Conservation (phyloP, 2,888 invertebrate species). For the Dryobota labecula region DNA sequence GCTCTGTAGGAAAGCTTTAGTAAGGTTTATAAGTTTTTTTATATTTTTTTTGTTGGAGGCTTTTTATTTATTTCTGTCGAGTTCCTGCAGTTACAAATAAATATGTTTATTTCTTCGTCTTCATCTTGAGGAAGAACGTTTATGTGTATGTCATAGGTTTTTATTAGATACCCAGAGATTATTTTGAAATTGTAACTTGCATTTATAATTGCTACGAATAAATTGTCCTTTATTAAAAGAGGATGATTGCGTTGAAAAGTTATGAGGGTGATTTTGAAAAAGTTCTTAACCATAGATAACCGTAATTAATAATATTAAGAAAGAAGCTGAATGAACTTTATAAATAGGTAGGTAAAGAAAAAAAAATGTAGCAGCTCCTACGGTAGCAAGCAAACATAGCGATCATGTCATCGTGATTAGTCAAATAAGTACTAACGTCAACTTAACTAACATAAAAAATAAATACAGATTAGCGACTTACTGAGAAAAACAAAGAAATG, state of each 20-base stretch:
- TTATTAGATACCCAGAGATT: conserved; percentile 38
- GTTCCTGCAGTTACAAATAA: conserved; percentile 83
- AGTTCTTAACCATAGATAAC: not conserved
- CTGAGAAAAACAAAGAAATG: conserved; percentile 80
- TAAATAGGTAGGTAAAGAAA: not conserved
- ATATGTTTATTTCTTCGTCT: conserved; percentile 72
- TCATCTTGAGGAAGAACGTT: conserved; percentile 61
- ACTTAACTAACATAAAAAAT: conserved; percentile 62
- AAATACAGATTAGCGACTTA: conserved; percentile 81
- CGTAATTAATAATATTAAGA: not conserved
- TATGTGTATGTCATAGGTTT: conserved; percentile 47
- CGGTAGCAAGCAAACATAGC: conserved; percentile 50
- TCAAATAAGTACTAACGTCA: conserved; percentile 58
- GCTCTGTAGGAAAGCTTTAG: conserved; percentile 83
- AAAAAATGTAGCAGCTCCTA: conserved; percentile 6
- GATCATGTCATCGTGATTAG: conserved; percentile 55
- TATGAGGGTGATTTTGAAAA: not conserved
- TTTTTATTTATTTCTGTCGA: conserved; percentile 87
- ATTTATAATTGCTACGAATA: conserved; percentile 43
- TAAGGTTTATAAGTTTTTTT: conserved; percentile 78
- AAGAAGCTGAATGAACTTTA: not conserved
- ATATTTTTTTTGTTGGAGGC: conserved; percentile 78
- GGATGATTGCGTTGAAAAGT: not conserved
- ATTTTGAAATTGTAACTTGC: conserved; percentile 32
- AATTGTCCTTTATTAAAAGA: conserved; percentile 10